phyloP scores from a whole-genome alignment of 2,888 invertebrate genomes.

The Galerucella nymphaeae region DNA sequence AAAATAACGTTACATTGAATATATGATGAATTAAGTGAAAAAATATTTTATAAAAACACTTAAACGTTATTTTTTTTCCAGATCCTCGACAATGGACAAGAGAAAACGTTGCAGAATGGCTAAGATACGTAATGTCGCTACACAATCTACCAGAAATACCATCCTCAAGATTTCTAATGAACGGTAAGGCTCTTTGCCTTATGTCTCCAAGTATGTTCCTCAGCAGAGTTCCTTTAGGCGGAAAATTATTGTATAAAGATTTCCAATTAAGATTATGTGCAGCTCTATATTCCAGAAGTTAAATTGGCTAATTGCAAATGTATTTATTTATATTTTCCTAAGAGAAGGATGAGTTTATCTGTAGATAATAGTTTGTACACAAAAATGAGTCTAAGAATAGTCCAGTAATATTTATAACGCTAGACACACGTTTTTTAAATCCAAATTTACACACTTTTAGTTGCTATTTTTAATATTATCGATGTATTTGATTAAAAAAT shows the following conservation, averaged over 20 bases:
- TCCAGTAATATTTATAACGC: background rate
- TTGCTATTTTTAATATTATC: no score
- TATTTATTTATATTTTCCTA: constrained; percentile 1
- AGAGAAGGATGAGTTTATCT: background rate
- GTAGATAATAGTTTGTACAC: background rate
- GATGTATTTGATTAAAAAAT: no score
- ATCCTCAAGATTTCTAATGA: constrained; percentile 78
- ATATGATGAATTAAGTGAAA: background rate
- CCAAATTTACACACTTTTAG: no score
- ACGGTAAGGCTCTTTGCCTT: constrained; percentile 82
- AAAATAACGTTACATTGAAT: background rate
- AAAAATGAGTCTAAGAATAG: background rate
- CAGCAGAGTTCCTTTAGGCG: constrained; percentile 75
- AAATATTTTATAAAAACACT: background rate
- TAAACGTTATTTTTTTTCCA: constrained; percentile 58
- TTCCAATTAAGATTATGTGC: constrained; percentile 76
- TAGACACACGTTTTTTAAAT: no score
- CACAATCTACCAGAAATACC: constrained; percentile 71
- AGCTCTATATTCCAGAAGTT: constrained; percentile 68
- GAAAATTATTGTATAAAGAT: constrained; percentile 77
- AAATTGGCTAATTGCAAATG: constrained; percentile 12
- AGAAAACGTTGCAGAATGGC: constrained; percentile 77
- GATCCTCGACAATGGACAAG: constrained; percentile 81
- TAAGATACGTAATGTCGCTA: constrained; percentile 69
- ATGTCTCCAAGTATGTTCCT: constrained; percentile 83